These are phyloP conservation scores for Elysia chlorotica DNA, from an alignment of 1,140 invertebrate genomes.

Conservation along the genomic window DNA sequence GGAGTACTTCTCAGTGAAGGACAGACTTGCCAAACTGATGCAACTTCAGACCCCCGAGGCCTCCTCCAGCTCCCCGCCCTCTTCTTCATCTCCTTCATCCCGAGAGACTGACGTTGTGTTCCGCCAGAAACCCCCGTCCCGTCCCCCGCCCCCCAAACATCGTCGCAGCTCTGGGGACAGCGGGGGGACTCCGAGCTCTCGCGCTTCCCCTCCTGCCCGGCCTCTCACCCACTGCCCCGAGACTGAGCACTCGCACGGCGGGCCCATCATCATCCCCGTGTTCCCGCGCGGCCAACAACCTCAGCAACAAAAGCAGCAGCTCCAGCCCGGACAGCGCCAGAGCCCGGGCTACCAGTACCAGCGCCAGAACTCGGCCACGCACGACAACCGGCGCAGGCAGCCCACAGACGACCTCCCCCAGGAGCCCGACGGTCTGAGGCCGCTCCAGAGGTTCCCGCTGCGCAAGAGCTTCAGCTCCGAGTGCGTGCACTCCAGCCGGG, in stretches of 20 bases:
- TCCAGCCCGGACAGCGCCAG: slow-evolving; percentile 17
- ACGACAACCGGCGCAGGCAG: not conserved
- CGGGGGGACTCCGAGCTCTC: not conserved
- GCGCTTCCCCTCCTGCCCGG: not conserved
- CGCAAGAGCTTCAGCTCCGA: slow-evolving; percentile 35
- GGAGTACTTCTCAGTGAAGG: slow-evolving; percentile 5
- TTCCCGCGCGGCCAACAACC: not conserved
- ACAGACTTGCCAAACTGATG: slow-evolving; percentile 21
- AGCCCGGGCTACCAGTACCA: slow-evolving; percentile 15
- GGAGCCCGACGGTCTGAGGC: not conserved
- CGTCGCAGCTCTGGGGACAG: slow-evolving; percentile 26
- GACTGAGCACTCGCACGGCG: not conserved
- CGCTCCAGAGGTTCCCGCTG: slow-evolving; percentile 25
- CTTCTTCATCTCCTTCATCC: not conserved
- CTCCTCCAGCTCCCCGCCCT: not conserved
- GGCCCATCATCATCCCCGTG: slow-evolving; percentile 13
- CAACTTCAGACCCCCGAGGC: not conserved
- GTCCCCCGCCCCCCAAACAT: slow-evolving; percentile 31
- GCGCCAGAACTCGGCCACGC: not conserved
- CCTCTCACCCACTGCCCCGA: not conserved
- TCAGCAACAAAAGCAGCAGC: not conserved
- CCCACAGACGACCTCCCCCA: slow-evolving; percentile 24
- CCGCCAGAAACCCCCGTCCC: slow-evolving; percentile 21
- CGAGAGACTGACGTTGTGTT: not conserved
- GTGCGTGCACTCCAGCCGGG: slow-evolving; percentile 21